Percentiles rank a stretch among this genome's conserved stretches.
These are phyloP conservation scores for Brachionus plicatilis DNA, from an alignment of 1,140 invertebrate genomes.

Conservation along the genomic window DNA sequence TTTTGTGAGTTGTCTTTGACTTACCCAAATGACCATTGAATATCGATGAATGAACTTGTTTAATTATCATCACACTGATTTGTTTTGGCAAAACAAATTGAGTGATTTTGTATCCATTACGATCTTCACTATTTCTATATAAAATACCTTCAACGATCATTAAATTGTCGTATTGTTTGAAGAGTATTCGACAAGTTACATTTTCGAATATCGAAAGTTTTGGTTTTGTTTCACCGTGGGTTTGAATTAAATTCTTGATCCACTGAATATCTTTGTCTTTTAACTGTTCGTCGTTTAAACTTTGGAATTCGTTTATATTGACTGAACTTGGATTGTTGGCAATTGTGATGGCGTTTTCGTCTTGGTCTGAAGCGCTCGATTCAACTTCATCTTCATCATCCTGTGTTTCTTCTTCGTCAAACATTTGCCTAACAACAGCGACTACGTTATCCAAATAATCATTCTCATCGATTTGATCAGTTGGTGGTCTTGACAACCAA, in stretches of 20 bases:
- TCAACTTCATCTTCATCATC: too few species aligned
- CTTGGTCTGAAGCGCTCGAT: too few species aligned
- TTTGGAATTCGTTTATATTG: too few species aligned
- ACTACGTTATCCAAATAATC: background rate
- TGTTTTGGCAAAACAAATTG: background rate
- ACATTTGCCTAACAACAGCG: background rate
- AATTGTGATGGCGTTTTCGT: too few species aligned
- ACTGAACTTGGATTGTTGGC: too few species aligned
- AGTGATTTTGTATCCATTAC: background rate
- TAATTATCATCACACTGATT: background rate
- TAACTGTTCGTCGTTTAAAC: too few species aligned
- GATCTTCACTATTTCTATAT: background rate
- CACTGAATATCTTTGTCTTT: too few species aligned
- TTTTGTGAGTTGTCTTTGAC: background rate
- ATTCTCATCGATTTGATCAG: background rate
- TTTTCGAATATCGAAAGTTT: constrained; percentile 8
- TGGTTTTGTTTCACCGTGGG: background rate
- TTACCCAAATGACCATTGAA: background rate
- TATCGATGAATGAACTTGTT: background rate
- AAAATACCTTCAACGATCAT: background rate
- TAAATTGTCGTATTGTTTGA: background rate
- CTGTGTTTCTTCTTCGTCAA: background rate
- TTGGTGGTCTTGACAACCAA: background rate
- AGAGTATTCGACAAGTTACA: background rate
- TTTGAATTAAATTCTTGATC: background rate